Evolutionary conservation across 2,888 invertebrate genomes (phyloP).

Genomic region (Norana najaformis): DNA sequence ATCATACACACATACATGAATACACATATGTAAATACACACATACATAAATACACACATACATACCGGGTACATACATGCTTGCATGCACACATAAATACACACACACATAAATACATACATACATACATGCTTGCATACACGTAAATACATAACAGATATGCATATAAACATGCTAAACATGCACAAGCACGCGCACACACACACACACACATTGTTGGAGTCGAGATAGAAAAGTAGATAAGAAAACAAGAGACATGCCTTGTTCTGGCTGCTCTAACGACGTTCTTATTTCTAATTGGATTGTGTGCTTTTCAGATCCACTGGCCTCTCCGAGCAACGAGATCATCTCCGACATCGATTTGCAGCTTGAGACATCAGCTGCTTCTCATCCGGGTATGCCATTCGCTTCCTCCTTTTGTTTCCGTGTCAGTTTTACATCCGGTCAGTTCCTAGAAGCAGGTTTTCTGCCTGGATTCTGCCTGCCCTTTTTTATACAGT

Average conservation of each 20-base stretch:
- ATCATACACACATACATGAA: too few species aligned
- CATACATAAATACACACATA: constrained; percentile 14
- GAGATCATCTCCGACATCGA: constrained; percentile 33
- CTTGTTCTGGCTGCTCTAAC: not conserved
- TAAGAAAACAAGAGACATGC: not conserved
- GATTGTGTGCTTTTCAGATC: constrained; percentile 28
- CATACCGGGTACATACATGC: not conserved
- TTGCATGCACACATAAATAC: not conserved
- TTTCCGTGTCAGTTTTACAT: not conserved
- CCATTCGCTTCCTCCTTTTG: not conserved
- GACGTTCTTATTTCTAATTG: not conserved
- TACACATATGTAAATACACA: not conserved
- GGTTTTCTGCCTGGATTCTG: not conserved
- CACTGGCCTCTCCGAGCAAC: constrained; percentile 37
- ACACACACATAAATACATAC: not conserved
- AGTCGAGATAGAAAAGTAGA: not conserved
- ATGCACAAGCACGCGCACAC: not conserved
- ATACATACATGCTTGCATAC: not conserved
- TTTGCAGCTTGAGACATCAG: not conserved
- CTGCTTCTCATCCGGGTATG: not conserved
- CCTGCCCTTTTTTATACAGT: not conserved
- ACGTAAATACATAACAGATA: not conserved
- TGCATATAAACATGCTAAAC: not conserved
- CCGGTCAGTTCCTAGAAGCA: not conserved
- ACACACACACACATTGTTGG: not conserved